phyloP scores from a whole-genome alignment of 2,888 invertebrate genomes.

The Electrophaes corylata region DNA sequence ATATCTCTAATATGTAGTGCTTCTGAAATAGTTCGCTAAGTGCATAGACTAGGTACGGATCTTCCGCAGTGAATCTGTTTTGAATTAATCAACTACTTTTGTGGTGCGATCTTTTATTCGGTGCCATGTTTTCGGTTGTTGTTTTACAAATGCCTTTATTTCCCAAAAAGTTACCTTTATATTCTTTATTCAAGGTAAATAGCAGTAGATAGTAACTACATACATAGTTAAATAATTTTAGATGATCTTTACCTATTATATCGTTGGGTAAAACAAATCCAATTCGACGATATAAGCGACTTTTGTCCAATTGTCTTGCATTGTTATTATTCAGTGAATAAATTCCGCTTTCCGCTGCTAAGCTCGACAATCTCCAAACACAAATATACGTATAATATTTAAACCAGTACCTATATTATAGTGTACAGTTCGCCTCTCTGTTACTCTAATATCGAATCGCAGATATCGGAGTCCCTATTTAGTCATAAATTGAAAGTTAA shows the following conservation, averaged over 20 bases:
- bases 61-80: conserved; percentile 50
- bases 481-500: conserved; percentile 35
- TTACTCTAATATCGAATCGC: conserved; percentile 19
- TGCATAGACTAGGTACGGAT: conserved; percentile 40
- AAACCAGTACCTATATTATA: conserved; percentile 21
- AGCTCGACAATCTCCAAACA: conserved; percentile 15
- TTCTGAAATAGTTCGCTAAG: conserved; percentile 39
- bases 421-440: conserved; percentile 29
- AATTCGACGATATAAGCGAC: conserved; percentile 31
- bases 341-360: conserved; percentile 20
- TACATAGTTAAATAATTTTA: conserved; percentile 41
- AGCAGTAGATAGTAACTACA: conserved; percentile 42
- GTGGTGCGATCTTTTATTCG: conserved; percentile 73
- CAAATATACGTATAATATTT: conserved; percentile 12
- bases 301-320: conserved; percentile 31
- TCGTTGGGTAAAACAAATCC: conserved; percentile 27
- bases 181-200: conserved; percentile 50
- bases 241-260: conserved; percentile 39
- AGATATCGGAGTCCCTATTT: conserved; percentile 35
- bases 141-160: conserved; percentile 68
- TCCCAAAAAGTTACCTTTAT: conserved; percentile 71
- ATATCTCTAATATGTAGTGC: conserved; percentile 38
- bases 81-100: conserved; percentile 49
- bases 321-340: conserved; percentile 26
- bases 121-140: conserved; percentile 82